Evolutionary conservation across 2,888 invertebrate genomes (phyloP), one percentile per base, ranked within the genome.

Genomic region (Gisinianus flammeolus): DNA sequence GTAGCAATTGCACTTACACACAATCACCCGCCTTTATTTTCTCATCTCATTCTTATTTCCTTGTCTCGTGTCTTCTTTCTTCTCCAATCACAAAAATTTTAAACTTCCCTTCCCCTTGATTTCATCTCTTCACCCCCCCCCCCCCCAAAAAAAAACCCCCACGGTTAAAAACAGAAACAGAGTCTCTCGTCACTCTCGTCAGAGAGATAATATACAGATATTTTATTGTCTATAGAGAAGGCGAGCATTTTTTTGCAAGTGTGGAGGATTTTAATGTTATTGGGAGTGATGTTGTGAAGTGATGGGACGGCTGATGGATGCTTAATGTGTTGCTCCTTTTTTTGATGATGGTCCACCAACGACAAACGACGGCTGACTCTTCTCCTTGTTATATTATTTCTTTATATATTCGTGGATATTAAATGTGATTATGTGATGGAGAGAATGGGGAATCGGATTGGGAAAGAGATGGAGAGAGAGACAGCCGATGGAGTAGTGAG

Each of bases 21-120:
- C 62, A 26, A 62, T 24, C 62, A 26, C 26, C 22, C 62, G n/a
- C 62, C 16, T 62, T 62, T 62, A 62, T 62, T 26, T 62, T 62
- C 62, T 28, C 22, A 24, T 16, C 26, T 62, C 28, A 16, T 44
- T 44, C 6, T 4, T 1, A 4, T 6, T 44, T 44, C 19, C 6
- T 62, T 62, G 12, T 28, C 62, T 62, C 4, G 12, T 26, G 26
- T 62, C 28, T 28, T 28, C 62, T 24, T 19, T 44, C 6, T 6
- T 44, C 44, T 19, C 44, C 19, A 44, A 44, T 44, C 19, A 44
- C 44, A 44, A 44, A 44, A n/a, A 44, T 19, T 44, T 44, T 12
- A 44, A 44, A 19, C 44, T 44, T 44, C 19, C 19, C 12, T 44
- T 44, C 44, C n/a, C n/a, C 2, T 44, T 44, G 6, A 35, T 35